A percentile compares a stretch with the other conserved stretches of the same genome.
These are phyloP conservation scores for Rhinogobius similis DNA, from an alignment of 2,113 vertebrate species.

Conservation along the genomic window DNA sequence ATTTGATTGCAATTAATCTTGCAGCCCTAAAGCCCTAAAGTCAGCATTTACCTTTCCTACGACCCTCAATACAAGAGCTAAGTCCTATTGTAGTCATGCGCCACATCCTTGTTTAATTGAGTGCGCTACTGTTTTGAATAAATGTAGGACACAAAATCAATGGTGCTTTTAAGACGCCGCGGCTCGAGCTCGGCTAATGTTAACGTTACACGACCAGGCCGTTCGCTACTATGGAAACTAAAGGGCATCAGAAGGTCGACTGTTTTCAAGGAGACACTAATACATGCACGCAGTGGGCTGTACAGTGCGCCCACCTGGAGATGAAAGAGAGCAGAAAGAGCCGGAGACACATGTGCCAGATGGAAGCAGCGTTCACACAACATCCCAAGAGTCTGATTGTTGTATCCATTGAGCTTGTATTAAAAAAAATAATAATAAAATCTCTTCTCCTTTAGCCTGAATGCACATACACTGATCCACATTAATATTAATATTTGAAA, in stretches of 20 bases:
- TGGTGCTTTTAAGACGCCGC: slow-evolving; percentile 57
- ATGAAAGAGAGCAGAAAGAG: slow-evolving; percentile 49
- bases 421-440: slow-evolving; percentile 65
- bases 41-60: not conserved
- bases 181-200: slow-evolving; percentile 40
- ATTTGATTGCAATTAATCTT: no score
- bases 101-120: slow-evolving; percentile 26
- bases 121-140: slow-evolving; percentile 44
- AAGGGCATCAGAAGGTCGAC: slow-evolving; percentile 70
- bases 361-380: slow-evolving; percentile 57
- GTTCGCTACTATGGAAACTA: slow-evolving; percentile 69
- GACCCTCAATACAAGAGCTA: not conserved
- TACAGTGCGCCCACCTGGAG: slow-evolving; percentile 67
- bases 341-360: slow-evolving; percentile 51
- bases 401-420: slow-evolving; percentile 50
- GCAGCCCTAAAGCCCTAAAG: no score
- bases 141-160: slow-evolving; percentile 68
- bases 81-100: slow-evolving; percentile 29
- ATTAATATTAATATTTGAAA: slow-evolving; percentile 67
- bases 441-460: slow-evolving; percentile 55
- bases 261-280: slow-evolving; percentile 63
- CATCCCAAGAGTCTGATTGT: slow-evolving; percentile 49
- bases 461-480: slow-evolving; percentile 50
- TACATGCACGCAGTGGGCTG: slow-evolving; percentile 61
- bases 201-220: slow-evolving; percentile 51